Base-by-base conservation (phyloP, 1,140 invertebrate genomes). In the Diorhabda elongata region DNA sequence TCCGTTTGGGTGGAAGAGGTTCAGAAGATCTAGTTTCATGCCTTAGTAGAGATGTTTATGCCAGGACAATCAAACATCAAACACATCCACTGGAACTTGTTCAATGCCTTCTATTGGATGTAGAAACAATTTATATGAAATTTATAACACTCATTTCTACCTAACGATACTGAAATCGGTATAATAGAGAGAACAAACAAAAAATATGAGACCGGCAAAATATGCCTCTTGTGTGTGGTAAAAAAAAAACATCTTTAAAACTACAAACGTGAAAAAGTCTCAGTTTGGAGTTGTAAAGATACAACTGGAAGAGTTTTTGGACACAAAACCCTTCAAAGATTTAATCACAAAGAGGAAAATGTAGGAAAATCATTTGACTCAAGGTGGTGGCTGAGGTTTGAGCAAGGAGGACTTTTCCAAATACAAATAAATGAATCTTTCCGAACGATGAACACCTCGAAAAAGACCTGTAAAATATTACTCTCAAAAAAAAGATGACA, bases 301-400 rank as follows among this genome's bases (percentile, higher is more conserved):
- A 5, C 45, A 52, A 52, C 45, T 5, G 2, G 45, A 47, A 47
- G 45, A 47, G 45, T 60, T 26, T 60, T 60, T 42, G 58, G 2
- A 11, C 58, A 60, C 58, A 60, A 60, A 60, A 60, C 11, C 11
- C n/a, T 11, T 60, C 58, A n/a, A 60, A 60, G 42, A 60, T 60
- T 47, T 8, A 47, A 47, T 47, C 45, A 47, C 45, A 47, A 47
- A 47, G 5, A 47, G 45, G 8, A 47, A 47, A 1, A 47, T 1
- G 45, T 5, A 47, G 8, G 45, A 47, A 47, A 8, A 47, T 8
- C 45, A 5, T 5, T 47, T 5, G 45, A 47, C 1, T 5, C 8
- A 8, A 5, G 8, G 8, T 5, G 5, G 5, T 47, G 5, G 45
- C 2, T 52, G 45, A 52, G 5, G 5, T 52, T 52, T 6, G 5